Evolutionary conservation across 2,113 vertebrate species (phyloP).

Genomic region (Pitta sordida): DNA sequence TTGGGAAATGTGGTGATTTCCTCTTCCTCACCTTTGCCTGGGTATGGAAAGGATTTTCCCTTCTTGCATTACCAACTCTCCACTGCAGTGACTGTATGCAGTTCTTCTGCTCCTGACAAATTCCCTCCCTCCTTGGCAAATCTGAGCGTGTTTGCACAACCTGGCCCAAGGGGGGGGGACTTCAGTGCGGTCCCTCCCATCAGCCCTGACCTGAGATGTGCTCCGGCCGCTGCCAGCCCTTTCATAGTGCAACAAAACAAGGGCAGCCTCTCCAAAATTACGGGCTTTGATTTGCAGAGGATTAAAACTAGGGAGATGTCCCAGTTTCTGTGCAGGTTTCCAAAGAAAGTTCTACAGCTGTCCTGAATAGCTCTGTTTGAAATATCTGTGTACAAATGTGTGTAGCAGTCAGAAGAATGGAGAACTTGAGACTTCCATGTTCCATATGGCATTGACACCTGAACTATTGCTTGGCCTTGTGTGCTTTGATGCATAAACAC

Average conservation of each 20-base stretch:
- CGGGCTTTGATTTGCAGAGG: background rate
- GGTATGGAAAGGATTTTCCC: background rate
- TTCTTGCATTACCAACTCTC: background rate
- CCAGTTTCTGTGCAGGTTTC: background rate
- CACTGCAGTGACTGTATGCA: background rate
- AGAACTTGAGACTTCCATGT: background rate
- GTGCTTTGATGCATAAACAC: background rate
- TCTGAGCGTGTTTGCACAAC: background rate
- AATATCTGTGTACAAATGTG: background rate
- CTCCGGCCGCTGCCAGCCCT: background rate
- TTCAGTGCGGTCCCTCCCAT: background rate
- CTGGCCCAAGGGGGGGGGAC: background rate
- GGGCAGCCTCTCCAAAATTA: background rate
- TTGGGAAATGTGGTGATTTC: background rate
- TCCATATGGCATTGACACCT: background rate
- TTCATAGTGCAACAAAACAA: accelerated
- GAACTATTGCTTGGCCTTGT: background rate
- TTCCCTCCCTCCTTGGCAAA: background rate
- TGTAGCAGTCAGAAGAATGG: background rate
- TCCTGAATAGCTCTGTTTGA: background rate
- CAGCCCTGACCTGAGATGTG: background rate
- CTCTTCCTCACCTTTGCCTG: background rate
- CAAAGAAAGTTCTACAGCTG: background rate
- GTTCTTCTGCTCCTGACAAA: background rate
- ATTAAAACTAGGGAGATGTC: background rate